phyloP scores from a whole-genome alignment of 2,113 vertebrate genomes.

The Edolisoma coerulescens region DNA sequence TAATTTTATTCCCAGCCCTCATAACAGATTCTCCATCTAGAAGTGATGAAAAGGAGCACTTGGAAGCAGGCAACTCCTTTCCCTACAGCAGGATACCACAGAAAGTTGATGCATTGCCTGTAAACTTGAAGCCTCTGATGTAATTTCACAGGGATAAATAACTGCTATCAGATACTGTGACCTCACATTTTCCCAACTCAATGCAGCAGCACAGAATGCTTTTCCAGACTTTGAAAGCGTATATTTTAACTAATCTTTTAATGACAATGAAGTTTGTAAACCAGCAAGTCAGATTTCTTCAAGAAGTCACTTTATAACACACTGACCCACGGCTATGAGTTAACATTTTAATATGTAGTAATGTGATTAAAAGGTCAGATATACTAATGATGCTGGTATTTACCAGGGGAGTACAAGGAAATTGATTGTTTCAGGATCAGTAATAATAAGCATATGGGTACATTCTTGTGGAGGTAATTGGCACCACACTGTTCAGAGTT shows the following conservation, averaged over 20 bases:
- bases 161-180: background rate
- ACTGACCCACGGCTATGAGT: slow-evolving; percentile 4
- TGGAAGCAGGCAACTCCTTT: background rate
- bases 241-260: background rate
- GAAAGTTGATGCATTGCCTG: background rate
- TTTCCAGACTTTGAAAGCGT: background rate
- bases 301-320: background rate
- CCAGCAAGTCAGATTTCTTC: background rate
- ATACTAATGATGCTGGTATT: slow-evolving; percentile 43
- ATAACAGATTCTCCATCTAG: background rate
- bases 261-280: background rate
- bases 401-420: slow-evolving; percentile 38
- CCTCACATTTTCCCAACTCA: background rate
- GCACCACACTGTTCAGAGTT: slow-evolving; percentile 5
- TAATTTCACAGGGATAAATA: background rate
- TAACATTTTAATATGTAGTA: slow-evolving; percentile 39
- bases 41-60: background rate
- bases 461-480: slow-evolving; percentile 53
- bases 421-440: slow-evolving; percentile 46
- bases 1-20: background rate
- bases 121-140: background rate
- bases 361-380: slow-evolving; percentile 44
- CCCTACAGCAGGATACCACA: background rate
- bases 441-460: slow-evolving; percentile 27
- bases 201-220: background rate